These are phyloP conservation scores for Hirtodrosophila confusa DNA, from an alignment of 2,888 invertebrate species.

Conservation along the genomic window DNA sequence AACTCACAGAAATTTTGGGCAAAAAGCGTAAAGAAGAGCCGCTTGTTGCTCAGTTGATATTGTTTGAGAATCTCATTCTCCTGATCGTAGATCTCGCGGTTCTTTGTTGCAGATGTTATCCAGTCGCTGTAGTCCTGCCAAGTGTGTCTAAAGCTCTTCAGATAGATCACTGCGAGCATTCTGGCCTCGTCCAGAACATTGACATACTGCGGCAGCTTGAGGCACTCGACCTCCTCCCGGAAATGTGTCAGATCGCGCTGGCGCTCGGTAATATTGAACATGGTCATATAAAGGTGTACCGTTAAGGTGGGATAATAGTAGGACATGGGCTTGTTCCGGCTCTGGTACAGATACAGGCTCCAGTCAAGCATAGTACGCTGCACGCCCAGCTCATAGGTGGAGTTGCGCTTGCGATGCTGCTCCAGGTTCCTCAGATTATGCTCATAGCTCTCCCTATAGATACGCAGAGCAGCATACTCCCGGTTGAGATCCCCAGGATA, in stretches of 20 bases:
- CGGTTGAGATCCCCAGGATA: constrained; percentile 68
- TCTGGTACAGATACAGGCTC: constrained; percentile 81
- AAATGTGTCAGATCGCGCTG: constrained; percentile 71
- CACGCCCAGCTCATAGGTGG: constrained; percentile 75
- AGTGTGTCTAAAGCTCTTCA: constrained; percentile 80
- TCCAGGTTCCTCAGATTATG: constrained; percentile 80
- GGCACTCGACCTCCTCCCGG: constrained; percentile 75
- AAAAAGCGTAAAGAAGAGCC: constrained; percentile 80
- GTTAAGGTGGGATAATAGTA: constrained; percentile 81
- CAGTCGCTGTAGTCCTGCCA: constrained; percentile 80
- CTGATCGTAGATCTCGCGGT: constrained; percentile 72
- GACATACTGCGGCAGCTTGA: constrained; percentile 80
- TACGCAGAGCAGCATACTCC: constrained; percentile 71
- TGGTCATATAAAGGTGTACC: constrained; percentile 82
- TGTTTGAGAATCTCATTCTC: constrained; percentile 78
- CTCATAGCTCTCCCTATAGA: constrained; percentile 81
- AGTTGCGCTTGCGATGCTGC: constrained; percentile 69
- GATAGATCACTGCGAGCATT: constrained; percentile 79
- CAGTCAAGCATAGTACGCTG: constrained; percentile 80
- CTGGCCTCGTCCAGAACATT: constrained; percentile 80
- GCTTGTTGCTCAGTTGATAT: constrained; percentile 75
- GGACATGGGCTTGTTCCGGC: constrained; percentile 82
- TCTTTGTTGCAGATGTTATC: constrained; percentile 47
- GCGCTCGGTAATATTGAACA: constrained; percentile 79
- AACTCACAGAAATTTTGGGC: constrained; percentile 83